These are phyloP conservation scores for Cheilosia scutellata DNA, from an alignment of 2,888 invertebrate species.

Conservation along the genomic window DNA sequence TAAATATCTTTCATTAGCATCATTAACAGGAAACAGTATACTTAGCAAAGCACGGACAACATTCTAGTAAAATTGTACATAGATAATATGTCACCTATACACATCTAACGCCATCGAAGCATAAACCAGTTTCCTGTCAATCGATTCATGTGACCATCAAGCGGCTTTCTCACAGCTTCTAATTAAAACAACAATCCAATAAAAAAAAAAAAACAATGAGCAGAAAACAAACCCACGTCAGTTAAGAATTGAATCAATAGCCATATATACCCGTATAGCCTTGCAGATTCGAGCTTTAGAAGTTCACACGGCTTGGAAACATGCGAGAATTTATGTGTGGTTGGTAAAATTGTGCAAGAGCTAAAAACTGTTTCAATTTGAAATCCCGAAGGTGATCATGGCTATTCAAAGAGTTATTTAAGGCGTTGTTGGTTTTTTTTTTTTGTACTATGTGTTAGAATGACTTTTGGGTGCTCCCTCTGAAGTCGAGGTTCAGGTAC, in stretches of 20 bases:
- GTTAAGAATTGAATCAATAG: constrained; percentile 40
- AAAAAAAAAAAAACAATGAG: not conserved
- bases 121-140: constrained; percentile 42
- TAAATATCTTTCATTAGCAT: constrained; percentile 45
- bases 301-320: constrained; percentile 58
- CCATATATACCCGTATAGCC: constrained; percentile 26
- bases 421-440: constrained; percentile 10
- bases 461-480: constrained; percentile 14
- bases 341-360: constrained; percentile 26
- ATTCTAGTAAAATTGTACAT: not conserved
- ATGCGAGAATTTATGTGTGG: constrained; percentile 19
- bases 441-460: constrained; percentile 12
- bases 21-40: constrained; percentile 26
- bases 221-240: not conserved
- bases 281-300: constrained; percentile 44
- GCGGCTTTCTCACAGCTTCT: constrained; percentile 59
- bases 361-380: constrained; percentile 60
- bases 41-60: not conserved
- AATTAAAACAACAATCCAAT: constrained; percentile 50
- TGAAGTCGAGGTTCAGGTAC: not conserved
- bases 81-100: not conserved
- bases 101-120: constrained; percentile 25
- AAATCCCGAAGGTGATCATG: constrained; percentile 62
- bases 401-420: constrained; percentile 25
- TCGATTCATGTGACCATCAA: constrained; percentile 51